These are phyloP conservation scores for Peromyscus californicus DNA, from an alignment of 2,113 vertebrate species.

Conservation along the genomic window DNA sequence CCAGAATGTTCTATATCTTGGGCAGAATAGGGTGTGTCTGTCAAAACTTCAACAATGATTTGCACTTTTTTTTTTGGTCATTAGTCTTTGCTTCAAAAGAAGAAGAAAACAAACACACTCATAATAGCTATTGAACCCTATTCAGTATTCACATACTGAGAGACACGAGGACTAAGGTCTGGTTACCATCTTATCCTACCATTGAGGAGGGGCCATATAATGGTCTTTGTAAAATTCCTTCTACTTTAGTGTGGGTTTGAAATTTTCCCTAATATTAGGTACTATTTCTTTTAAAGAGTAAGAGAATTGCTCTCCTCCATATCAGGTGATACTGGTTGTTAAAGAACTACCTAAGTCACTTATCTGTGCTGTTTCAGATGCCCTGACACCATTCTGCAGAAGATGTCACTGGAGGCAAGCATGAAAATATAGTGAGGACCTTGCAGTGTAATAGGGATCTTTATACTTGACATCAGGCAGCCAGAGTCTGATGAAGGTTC, in stretches of 20 bases:
- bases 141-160: background rate
- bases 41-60: background rate
- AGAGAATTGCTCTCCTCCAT: background rate
- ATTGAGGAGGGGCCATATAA: background rate
- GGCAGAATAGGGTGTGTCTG: background rate
- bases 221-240: background rate
- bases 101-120: background rate
- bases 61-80: background rate
- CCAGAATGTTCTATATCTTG: background rate
- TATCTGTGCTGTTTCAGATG: background rate
- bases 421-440: background rate
- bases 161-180: too few species aligned
- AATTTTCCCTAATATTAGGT: background rate
- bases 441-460: too few species aligned
- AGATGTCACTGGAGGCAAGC: background rate
- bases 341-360: background rate
- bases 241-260: background rate
- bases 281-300: background rate
- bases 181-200: background rate
- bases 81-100: background rate
- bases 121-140: background rate
- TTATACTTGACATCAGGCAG: background rate
- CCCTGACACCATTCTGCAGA: background rate
- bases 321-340: background rate
- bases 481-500: background rate